Conservation (phyloP, 2,797 vertebrate species). For the Eulemur mongoz region DNA sequence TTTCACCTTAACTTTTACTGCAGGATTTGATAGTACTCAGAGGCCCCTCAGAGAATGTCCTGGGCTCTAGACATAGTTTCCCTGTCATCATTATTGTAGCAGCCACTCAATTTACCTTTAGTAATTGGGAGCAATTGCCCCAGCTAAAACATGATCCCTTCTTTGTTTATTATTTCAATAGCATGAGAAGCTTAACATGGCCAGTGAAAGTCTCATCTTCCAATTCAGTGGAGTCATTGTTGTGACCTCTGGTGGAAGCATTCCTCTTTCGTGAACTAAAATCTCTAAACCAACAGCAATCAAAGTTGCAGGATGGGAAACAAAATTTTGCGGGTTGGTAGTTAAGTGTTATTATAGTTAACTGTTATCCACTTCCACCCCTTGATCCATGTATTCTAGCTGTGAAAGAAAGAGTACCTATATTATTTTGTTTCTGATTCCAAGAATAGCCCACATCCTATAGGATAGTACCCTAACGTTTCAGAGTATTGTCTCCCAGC, state of each 20-base stretch:
- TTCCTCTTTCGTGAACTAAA: not conserved
- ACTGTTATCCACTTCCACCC: not conserved
- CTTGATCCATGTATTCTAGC: not conserved
- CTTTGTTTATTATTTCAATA: not conserved
- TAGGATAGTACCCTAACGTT: not conserved
- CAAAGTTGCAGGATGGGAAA: not conserved
- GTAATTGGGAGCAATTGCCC: not conserved
- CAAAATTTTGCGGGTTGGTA: not conserved
- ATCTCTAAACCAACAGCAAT: not conserved
- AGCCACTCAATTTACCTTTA: not conserved
- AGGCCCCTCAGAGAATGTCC: not conserved
- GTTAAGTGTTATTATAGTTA: not conserved
- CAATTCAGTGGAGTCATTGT: not conserved
- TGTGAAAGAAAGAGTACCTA: not conserved
- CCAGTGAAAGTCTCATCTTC: not conserved
- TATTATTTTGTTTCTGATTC: not conserved
- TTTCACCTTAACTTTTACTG: not conserved
- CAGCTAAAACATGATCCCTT: not conserved
- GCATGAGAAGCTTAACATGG: not conserved
- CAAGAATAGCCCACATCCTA: not conserved
- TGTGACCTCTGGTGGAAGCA: not conserved
- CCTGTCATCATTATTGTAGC: no score
- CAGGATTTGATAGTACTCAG: not conserved
- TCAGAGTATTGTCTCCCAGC: not conserved
- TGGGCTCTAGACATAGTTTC: not conserved